Evolutionary conservation across 2,888 invertebrate species (phyloP).

Genomic region (Heterodera filipjevi): DNA sequence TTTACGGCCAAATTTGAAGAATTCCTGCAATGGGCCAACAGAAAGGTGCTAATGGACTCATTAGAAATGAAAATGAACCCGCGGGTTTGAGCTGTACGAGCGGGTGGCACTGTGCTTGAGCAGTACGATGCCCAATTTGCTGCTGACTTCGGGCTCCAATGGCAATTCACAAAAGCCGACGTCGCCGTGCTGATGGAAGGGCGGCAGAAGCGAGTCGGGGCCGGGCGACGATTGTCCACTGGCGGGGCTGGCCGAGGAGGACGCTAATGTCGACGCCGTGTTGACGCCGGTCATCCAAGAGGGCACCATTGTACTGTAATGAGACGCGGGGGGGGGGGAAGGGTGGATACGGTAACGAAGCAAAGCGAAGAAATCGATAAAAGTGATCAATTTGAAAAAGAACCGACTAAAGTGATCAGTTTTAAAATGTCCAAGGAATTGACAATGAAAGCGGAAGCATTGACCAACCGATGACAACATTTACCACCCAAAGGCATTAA

Average conservation of each 20-base stretch:
- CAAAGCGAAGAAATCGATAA: background rate
- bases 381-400: too few species aligned
- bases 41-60: background rate
- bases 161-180: slow-evolving; percentile 61
- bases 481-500: too few species aligned
- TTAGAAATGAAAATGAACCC: slow-evolving; percentile 26
- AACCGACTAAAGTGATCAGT: too few species aligned
- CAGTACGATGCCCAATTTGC: slow-evolving; percentile 19
- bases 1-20: slow-evolving; percentile 45
- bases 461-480: too few species aligned
- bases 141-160: slow-evolving; percentile 47
- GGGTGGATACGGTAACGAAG: background rate
- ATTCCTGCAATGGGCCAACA: slow-evolving; percentile 42
- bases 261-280: background rate
- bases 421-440: too few species aligned
- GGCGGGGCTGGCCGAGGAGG: background rate
- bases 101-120: slow-evolving; percentile 46
- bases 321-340: background rate
- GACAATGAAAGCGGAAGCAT: too few species aligned
- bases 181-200: slow-evolving; percentile 62
- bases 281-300: slow-evolving; percentile 27
- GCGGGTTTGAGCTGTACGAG: slow-evolving; percentile 47
- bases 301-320: slow-evolving; percentile 25
- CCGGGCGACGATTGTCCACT: slow-evolving; percentile 17
- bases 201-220: slow-evolving; percentile 38